A percentile compares a stretch with the other conserved stretches of the same genome.
phyloP scores from a whole-genome alignment of 2,888 invertebrate species.

The Strigamia maritima region DNA sequence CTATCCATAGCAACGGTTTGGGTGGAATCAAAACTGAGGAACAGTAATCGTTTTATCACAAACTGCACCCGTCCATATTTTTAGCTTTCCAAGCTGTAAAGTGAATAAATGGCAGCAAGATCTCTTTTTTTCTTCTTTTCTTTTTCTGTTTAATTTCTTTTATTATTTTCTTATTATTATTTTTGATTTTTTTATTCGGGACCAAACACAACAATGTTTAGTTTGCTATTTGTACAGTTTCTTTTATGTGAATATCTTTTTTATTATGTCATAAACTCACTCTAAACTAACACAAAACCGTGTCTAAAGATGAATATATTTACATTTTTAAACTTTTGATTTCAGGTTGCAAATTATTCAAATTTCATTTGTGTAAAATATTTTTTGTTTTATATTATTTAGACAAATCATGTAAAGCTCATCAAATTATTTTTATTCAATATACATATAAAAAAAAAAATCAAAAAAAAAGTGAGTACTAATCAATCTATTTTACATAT shows the following conservation, averaged over 20 bases:
- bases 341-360: conserved; percentile 15
- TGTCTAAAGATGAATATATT: not conserved
- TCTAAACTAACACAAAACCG: not conserved
- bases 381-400: conserved; percentile 17
- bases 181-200: not conserved
- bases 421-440: conserved; percentile 27
- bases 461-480: not conserved
- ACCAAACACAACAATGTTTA: not conserved
- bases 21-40: conserved; percentile 33
- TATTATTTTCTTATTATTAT: not conserved
- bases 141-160: not conserved
- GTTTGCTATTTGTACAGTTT: not conserved
- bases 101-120: conserved; percentile 10
- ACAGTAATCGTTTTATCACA: not conserved
- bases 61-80: conserved; percentile 18
- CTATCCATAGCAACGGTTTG: conserved; percentile 24
- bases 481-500: not conserved
- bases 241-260: not conserved
- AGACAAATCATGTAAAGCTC: conserved; percentile 26
- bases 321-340: not conserved
- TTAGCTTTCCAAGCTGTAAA: conserved; percentile 5
- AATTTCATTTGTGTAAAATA: not conserved
- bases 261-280: not conserved
- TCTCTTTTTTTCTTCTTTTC: conserved; percentile 12
- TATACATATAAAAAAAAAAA: not conserved